These are phyloP conservation scores for Deilephila elpenor DNA, from an alignment of 2,888 invertebrate species.

Conservation along the genomic window DNA sequence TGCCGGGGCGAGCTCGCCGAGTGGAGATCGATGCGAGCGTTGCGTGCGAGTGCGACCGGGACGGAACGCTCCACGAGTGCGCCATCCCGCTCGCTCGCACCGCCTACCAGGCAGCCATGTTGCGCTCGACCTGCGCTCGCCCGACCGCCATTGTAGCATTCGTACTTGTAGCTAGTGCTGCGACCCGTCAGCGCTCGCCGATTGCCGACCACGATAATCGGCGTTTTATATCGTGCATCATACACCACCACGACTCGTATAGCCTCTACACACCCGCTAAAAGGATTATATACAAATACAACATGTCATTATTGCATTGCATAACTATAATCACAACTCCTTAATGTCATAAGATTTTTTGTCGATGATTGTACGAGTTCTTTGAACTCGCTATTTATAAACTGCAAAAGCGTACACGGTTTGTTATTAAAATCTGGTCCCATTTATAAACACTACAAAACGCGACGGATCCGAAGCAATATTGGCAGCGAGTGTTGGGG, in stretches of 20 bases:
- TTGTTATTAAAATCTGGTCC: not conserved
- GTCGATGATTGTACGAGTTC: not conserved
- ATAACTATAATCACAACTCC: not conserved
- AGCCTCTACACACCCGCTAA: not conserved
- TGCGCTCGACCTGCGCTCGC: conserved; percentile 84
- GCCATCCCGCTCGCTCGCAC: conserved; percentile 76
- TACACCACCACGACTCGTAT: not conserved
- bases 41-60: conserved; percentile 76
- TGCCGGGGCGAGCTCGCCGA: conserved; percentile 83
- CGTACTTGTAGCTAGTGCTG: conserved; percentile 79
- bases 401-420: not conserved
- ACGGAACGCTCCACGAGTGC: conserved; percentile 63
- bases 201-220: conserved; percentile 43
- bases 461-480: not conserved
- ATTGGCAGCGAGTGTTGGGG: not conserved
- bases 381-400: not conserved
- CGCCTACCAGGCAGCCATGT: conserved; percentile 85
- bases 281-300: not conserved
- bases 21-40: conserved; percentile 83
- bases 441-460: not conserved
- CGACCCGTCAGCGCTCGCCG: conserved; percentile 54
- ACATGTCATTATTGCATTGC: not conserved
- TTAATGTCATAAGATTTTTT: not conserved
- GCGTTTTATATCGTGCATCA: conserved; percentile 21
- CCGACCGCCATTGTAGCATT: conserved; percentile 85